Evolutionary conservation across 2,888 invertebrate genomes (phyloP), one percentile per base, ranked within the genome.

Genomic region (Alviniconcha strummeri): DNA sequence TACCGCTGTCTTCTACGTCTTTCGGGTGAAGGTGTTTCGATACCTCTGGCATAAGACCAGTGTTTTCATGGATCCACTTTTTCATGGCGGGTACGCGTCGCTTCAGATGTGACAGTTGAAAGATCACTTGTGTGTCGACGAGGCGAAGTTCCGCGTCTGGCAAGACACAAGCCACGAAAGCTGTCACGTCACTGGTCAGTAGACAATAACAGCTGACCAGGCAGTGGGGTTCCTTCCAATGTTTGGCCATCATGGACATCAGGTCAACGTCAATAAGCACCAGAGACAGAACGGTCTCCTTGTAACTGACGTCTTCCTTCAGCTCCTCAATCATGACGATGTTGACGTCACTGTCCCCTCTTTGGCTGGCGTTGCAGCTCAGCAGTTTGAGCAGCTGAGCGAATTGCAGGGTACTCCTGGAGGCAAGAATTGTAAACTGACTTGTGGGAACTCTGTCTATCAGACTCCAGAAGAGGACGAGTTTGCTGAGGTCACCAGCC

Each of bases 281-380:
- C 55, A 85, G 19, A 6, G 81, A 79, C 5, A 85, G 5, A 0
- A 85, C 54, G 0, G 79, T 82, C 55, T 81, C 82, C 19, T 52
- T 17, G 15, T 83, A 57, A 11, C 15, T 15, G 13, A 60, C 60
- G 17, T 17, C 72, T 54, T 74, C 72, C 89, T 83, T 76, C 91
- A 84, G 19, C 88, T 88, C n/a, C n/a, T n/a, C n/a, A 6, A 91
- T n/a, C 19, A 87, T 86, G 8, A 85, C 87, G 6, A 90, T 82
- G 36, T 82, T 54, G 0, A 88, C 87, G 57, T 89, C 91, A 6
- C 88, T 87, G 36, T 82, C 15, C n/a, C n/a, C n/a, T 80, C 76
- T 83, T 81, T 4, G 88, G 87, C 19, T 90, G 81, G 19, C 86
- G 84, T 17, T 86, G 36, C 54, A 60, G n/a, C 79, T n/a, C 56